Evolutionary conservation across 2,888 invertebrate species (phyloP), one percentile per base, ranked within the genome.

Genomic region (Lithophane socia): DNA sequence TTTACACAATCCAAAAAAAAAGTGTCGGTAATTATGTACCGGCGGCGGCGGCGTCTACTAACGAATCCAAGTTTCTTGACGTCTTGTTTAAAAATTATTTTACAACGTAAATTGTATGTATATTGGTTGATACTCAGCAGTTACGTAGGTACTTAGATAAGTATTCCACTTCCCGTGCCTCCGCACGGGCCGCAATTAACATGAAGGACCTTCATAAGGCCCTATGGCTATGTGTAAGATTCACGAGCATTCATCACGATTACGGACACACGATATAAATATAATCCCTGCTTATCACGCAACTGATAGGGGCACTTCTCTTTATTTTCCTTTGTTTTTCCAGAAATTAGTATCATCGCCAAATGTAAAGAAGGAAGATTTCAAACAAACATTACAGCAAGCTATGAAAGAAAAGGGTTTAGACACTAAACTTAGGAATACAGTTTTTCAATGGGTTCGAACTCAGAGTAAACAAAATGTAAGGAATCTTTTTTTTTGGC

Each of bases 401-500:
- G 98, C 98, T 47, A 97, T 99, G 94, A 98, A 98, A 93, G 97
- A 97, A 81, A 98, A 98, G 81, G 98, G 98, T 8, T 96, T 99
- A 88, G 98, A 99, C 91, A 98, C 98, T 8, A 98, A 98, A 92
- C 97, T 99, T 79, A 97, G 98, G 87, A 99, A 99, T 91, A 98
- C 98, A 79, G 98, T 99, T 69, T 99, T 98, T 94, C 98, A 98
- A 93, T 98, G 98, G 98, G 97, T 98, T 84, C 97, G 98, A 79
- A 94, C 95, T 73, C 97, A 97, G 79, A 95, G 90, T 86, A 97
- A 96, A 90, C 94, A 95, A 87, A 95, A 92, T 84, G 96, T 96
- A 90, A 85, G 85, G 29, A 16, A 5, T 13, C 0, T 58, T 18
- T 52, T 52, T 78, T 52, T 60, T 29, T 47, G 21, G 37, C 21